A percentile compares a stretch with the other conserved stretches of the same genome.
phyloP scores from a whole-genome alignment of 1,140 invertebrate species.

The Brachionus rubens region DNA sequence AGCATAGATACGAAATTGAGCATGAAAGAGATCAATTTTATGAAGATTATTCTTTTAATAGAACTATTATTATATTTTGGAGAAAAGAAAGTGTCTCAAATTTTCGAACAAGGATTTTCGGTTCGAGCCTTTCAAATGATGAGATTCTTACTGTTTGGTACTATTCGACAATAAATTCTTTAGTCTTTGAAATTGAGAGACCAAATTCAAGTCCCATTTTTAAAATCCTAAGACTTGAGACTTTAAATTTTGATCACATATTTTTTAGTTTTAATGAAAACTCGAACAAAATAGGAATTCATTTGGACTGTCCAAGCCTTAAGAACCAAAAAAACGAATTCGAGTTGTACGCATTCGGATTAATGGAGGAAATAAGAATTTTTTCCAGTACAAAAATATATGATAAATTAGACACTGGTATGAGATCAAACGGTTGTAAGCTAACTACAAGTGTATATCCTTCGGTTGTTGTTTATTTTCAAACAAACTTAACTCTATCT shows the following conservation, averaged over 20 bases:
- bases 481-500: not conserved
- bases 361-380: not conserved
- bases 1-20: not conserved
- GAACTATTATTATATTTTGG: not conserved
- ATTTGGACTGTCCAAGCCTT: slow-evolving; percentile 20
- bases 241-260: not conserved
- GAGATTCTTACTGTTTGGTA: slow-evolving; percentile 23
- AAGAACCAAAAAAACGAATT: not conserved
- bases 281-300: not conserved
- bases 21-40: not conserved
- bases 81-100: not conserved
- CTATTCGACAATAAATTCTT: slow-evolving; percentile 22
- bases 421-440: not conserved
- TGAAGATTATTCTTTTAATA: not conserved
- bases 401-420: not conserved
- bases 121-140: not conserved
- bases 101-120: not conserved
- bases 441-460: not conserved
- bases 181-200: not conserved
- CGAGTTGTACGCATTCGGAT: slow-evolving; percentile 1
- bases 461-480: slow-evolving; percentile 5
- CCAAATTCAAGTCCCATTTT: not conserved
- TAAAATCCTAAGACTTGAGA: slow-evolving; percentile 9
- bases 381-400: not conserved
- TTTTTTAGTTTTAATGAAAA: slow-evolving; percentile 14